phyloP scores from a whole-genome alignment of 2,888 invertebrate genomes.

The Microctonus brassicae region DNA sequence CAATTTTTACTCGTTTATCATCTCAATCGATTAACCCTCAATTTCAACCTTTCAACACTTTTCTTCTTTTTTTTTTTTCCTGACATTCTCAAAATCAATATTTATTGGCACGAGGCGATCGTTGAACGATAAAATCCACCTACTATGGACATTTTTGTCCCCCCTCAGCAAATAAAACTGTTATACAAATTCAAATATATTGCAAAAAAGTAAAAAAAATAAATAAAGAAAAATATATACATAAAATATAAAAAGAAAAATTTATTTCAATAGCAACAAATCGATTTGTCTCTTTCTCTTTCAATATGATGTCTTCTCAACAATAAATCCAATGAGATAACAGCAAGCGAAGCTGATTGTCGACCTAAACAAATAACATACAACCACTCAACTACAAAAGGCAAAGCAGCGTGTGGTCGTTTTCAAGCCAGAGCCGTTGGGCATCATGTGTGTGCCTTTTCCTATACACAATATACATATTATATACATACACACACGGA shows the following conservation, averaged over 20 bases:
- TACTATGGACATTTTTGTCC: background rate
- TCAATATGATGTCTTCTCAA: background rate
- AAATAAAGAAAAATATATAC: background rate
- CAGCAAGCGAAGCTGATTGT: conserved; percentile 39
- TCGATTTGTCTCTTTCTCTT: background rate
- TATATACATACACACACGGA: conserved; percentile 3
- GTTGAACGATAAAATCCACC: background rate
- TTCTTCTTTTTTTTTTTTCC: background rate
- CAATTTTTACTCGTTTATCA: conserved; percentile 17
- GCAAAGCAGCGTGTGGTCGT: background rate
- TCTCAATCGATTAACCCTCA: conserved; percentile 29
- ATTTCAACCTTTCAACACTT: conserved; percentile 22
- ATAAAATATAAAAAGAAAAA: background rate
- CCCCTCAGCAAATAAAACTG: background rate
- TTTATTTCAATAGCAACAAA: background rate
- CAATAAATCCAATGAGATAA: conserved; percentile 29
- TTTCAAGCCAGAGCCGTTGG: background rate
- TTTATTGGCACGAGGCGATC: conserved; percentile 6
- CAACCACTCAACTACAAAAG: conserved; percentile 20
- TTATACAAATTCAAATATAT: background rate
- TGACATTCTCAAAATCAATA: conserved; percentile 18
- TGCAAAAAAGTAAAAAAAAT: background rate
- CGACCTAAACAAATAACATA: conserved; percentile 42
- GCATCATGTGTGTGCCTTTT: background rate
- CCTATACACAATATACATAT: conserved; percentile 12